Percentiles rank a stretch among this genome's conserved stretches.
Evolutionary conservation across 1,140 invertebrate species (phyloP).

Genomic region (Lepidurus couesii): DNA sequence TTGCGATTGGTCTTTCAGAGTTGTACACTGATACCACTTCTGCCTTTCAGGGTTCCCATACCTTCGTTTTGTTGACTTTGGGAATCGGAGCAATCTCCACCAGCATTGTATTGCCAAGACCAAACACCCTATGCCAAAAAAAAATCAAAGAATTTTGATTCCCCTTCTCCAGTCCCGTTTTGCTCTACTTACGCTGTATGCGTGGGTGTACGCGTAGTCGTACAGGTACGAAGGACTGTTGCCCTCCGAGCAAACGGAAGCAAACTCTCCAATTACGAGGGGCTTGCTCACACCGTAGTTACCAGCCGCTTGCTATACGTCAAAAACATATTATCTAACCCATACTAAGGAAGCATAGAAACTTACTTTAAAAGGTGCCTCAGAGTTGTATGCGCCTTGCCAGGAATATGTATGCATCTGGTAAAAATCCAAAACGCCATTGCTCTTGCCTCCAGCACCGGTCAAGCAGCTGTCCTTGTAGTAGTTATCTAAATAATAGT

Average conservation of each 20-base stretch:
- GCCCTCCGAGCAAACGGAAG: constrained; percentile 39
- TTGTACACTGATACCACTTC: not conserved
- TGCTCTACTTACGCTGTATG: constrained; percentile 39
- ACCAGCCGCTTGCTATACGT: constrained; percentile 4
- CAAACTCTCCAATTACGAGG: constrained; percentile 46
- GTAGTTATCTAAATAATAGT: constrained; percentile 31
- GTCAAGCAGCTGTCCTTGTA: constrained; percentile 34
- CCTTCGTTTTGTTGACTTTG: constrained; percentile 39
- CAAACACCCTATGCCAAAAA: constrained; percentile 39
- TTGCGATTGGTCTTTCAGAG: not conserved
- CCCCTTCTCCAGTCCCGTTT: not conserved
- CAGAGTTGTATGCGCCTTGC: constrained; percentile 17
- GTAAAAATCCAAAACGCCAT: constrained; percentile 33
- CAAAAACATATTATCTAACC: not conserved
- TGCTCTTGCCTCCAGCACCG: constrained; percentile 25
- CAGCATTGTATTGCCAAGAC: constrained; percentile 43
- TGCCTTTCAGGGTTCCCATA: constrained; percentile 36
- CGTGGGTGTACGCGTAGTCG: constrained; percentile 43
- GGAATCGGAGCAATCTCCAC: constrained; percentile 41
- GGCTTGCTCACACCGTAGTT: constrained; percentile 44
- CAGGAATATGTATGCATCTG: constrained; percentile 37
- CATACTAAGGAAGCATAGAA: not conserved
- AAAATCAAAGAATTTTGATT: not conserved
- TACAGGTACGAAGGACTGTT: constrained; percentile 41
- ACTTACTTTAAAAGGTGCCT: constrained; percentile 31